Base-by-base conservation (phyloP, 2,113 vertebrate genomes). In the Camelus bactrianus region DNA sequence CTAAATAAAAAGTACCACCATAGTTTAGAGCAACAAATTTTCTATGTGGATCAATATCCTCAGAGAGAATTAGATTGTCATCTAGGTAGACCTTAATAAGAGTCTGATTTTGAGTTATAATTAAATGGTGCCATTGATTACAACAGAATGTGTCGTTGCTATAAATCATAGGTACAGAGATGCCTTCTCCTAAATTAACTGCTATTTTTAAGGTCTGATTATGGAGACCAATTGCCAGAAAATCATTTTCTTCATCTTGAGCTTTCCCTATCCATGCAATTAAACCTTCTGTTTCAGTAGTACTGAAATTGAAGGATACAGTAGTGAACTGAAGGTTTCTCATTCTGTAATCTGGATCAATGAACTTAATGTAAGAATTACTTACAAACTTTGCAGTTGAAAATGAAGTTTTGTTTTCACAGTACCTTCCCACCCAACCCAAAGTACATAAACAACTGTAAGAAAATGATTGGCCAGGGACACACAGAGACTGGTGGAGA, bases 1-100 rank as follows among this genome's bases (percentile, higher is more conserved):
- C 99, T 58, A 99, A 98, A 97, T 99, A 99, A 97, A 98, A 98
- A 95, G 98, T 97, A 11, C 98, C 99, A 15, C 98, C 98, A 0
- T 99, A 99, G 96, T 99, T 99, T 67, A 99, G 97, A 92, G 99
- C 99, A 84, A 99, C 97, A 16, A 99, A 99, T 80, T 98, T 98
- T 98, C 98, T 99, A 38, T 98, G 97, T 8, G 99, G 99, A 88
- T 99, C 99, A 94, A 98, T 91, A 50, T 99, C 99, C 97, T 99
- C 97, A 72, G 96, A 99, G 76, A 99, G 13, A 70, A 99, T 97
- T 80, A 98, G 97, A 22, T 97, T 95, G 2, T 96, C 98, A 93
- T 99, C 97, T 38, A 99, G 96, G 46, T 98, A 98, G 1, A 98
- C 99, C 92, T 99, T 98, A 75, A 99, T 92, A 35, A 99, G 76